These are phyloP conservation scores for Ictalurus punctatus DNA, from an alignment of 2,113 vertebrate species.

Conservation along the genomic window DNA sequence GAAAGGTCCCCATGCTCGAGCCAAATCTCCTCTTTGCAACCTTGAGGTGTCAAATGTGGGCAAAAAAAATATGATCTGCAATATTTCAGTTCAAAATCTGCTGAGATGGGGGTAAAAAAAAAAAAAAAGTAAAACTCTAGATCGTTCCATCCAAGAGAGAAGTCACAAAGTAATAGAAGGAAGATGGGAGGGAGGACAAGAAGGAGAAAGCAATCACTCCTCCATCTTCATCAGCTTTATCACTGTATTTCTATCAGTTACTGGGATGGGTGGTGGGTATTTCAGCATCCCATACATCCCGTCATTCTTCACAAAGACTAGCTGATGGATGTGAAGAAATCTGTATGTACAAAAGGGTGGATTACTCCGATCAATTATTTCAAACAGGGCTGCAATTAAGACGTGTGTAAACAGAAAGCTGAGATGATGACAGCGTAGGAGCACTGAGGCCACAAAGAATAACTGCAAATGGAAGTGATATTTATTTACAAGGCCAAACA, in stretches of 20 bases:
- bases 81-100: neutral
- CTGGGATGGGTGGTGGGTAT: neutral
- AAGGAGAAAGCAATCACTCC: constrained; percentile 42
- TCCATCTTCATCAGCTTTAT: constrained; percentile 23
- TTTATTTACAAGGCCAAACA: neutral
- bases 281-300: neutral
- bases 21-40: constrained; percentile 30
- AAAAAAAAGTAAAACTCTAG: neutral
- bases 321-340: neutral
- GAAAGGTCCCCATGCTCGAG: constrained; percentile 30
- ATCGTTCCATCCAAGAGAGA: constrained; percentile 9
- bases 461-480: neutral
- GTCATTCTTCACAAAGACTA: constrained; percentile 11
- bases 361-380: neutral
- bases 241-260: constrained; percentile 23
- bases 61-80: constrained; percentile 19
- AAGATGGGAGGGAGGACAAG: constrained; percentile 10
- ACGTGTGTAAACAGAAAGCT: neutral
- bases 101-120: neutral
- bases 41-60: constrained; percentile 36
- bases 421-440: neutral
- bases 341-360: constrained; percentile 16
- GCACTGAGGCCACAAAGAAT: neutral
- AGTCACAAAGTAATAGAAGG: neutral
- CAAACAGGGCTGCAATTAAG: constrained; percentile 17